These are phyloP conservation scores for Hepsetus odoe DNA, from an alignment of 2,113 vertebrate genomes.

Conservation along the genomic window DNA sequence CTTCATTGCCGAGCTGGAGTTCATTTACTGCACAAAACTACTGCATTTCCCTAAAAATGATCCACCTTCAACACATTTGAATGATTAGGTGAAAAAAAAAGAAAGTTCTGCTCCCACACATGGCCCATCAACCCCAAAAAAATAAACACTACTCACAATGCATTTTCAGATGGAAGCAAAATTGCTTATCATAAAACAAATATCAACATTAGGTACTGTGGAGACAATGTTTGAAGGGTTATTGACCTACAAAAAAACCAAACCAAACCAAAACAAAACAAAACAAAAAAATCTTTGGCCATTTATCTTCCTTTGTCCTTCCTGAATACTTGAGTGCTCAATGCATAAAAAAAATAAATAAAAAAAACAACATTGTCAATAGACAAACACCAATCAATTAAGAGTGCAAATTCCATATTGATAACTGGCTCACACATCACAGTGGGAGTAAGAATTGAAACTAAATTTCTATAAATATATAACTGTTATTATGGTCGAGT, in stretches of 20 bases:
- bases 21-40: background rate
- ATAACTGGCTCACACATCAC: background rate
- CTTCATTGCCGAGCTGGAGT: background rate
- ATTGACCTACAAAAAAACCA: background rate
- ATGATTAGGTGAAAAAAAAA: background rate
- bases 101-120: constrained; percentile 8
- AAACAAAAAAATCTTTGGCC: constrained; percentile 28
- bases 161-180: constrained; percentile 26
- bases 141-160: constrained; percentile 8
- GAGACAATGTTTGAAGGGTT: background rate
- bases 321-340: background rate
- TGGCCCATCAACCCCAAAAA: background rate
- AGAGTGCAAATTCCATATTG: background rate
- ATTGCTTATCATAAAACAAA: background rate
- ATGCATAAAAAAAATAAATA: no score
- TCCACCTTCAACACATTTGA: background rate
- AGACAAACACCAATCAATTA: background rate
- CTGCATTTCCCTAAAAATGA: background rate
- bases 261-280: background rate
- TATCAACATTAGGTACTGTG: constrained; percentile 39
- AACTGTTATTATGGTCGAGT: background rate
- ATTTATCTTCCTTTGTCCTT: constrained; percentile 28
- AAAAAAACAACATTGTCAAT: background rate
- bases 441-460: background rate
- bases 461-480: background rate